These are phyloP conservation scores for Brachionus angularis DNA, from an alignment of 1,140 invertebrate species.

Conservation along the genomic window DNA sequence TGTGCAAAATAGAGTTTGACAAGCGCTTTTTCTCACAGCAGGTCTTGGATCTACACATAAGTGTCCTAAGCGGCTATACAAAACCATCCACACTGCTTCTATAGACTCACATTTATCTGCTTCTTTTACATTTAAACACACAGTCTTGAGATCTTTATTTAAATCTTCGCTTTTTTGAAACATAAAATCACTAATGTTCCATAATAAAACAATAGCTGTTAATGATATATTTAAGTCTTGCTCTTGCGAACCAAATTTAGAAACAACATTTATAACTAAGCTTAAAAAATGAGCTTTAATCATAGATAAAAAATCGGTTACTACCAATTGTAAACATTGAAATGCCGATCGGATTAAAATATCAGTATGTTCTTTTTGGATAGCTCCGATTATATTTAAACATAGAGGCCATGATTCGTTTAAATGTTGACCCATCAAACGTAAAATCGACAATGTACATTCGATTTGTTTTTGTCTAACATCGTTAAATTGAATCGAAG, in stretches of 20 bases:
- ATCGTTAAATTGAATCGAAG: conserved; percentile 79
- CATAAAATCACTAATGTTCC: conserved; percentile 57
- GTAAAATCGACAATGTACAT: conserved; percentile 84
- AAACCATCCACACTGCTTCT: conserved; percentile 40
- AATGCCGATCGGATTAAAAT: conserved; percentile 85
- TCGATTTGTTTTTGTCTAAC: conserved; percentile 89
- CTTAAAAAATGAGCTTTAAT: conserved; percentile 82
- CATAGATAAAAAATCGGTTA: conserved; percentile 87
- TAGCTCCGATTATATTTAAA: conserved; percentile 39
- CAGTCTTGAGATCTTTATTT: background rate
- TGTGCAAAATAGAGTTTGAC: conserved; percentile 94
- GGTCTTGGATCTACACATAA: conserved; percentile 89
- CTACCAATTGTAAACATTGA: conserved; percentile 88
- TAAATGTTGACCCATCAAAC: conserved; percentile 82
- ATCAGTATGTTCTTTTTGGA: conserved; percentile 63
- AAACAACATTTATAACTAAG: conserved; percentile 84
- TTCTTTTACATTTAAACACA: too few species aligned
- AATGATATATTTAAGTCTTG: conserved; percentile 95
- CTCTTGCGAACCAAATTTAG: conserved; percentile 90
- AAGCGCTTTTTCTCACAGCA: conserved; percentile 92
- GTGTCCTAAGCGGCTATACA: conserved; percentile 65
- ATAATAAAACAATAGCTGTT: conserved; percentile 93
- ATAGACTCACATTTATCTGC: background rate
- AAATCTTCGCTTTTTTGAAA: conserved; percentile 42
- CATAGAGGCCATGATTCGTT: conserved; percentile 83